phyloP scores from a whole-genome alignment of 1,140 invertebrate genomes.

The Rhopalosiphum padi region DNA sequence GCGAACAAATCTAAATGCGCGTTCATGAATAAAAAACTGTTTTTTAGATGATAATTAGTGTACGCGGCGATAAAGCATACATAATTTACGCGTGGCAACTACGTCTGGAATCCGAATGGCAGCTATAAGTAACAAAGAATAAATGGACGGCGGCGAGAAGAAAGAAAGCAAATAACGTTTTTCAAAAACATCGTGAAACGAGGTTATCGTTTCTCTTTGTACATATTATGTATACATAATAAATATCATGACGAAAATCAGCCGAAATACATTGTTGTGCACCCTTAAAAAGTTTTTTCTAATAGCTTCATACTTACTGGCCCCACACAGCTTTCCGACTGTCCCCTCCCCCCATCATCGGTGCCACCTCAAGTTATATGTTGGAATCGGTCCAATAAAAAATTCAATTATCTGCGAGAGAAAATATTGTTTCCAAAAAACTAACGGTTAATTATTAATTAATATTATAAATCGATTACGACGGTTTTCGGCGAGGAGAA shows the following conservation, averaged over 20 bases:
- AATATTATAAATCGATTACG: neutral
- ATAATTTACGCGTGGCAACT: constrained; percentile 1
- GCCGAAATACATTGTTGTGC: neutral
- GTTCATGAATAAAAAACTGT: constrained; percentile 22
- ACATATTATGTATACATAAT: neutral
- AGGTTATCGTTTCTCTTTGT: neutral
- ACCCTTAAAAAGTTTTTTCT: neutral
- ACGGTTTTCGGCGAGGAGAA: neutral
- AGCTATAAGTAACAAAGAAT: neutral
- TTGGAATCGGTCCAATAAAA: constrained; percentile 28
- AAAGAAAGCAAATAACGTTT: neutral
- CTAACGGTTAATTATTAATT: neutral
- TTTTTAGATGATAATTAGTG: constrained; percentile 29
- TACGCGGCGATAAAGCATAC: constrained; percentile 11
- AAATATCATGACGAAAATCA: neutral
- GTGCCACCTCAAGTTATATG: neutral
- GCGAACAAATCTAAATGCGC: constrained; percentile 8
- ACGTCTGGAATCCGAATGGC: neutral
- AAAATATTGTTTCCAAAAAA: constrained; percentile 38
- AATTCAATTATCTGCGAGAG: neutral
- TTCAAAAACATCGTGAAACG: neutral
- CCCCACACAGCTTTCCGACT: neutral
- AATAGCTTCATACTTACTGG: neutral
- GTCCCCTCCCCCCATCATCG: neutral
- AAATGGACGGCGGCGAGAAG: neutral